Evolutionary conservation across 1,140 invertebrate genomes (phyloP), one percentile per base, ranked within the genome.

Genomic region (Epicauta chinensis): DNA sequence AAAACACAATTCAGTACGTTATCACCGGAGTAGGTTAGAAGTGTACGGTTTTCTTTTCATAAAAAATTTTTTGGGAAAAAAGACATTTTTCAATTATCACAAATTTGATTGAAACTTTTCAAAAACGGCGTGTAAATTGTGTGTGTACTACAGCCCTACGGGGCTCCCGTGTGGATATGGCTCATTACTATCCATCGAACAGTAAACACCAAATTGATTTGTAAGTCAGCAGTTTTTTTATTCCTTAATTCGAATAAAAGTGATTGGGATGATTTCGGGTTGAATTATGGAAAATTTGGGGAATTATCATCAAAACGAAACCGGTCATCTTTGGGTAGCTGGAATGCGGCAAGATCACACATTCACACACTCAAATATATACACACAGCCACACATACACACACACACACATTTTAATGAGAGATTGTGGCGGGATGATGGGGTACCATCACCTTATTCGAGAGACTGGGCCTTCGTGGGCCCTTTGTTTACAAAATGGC

Each of bases 91-190:
- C 4, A 23, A 23, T 23, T 23, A 5, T 3, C 4, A 3, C 2
- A 23, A 23, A 23, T 5, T 23, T 23, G 23, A 23, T 23, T 2
- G 23, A 23, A n/a, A 23, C 7, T 23, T 23, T 3, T 23, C 23
- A 47, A 47, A 47, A 34, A 47, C 45, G 45, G 45, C 45, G 45
- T 37, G 45, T 47, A 34, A 12, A 37, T 47, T 53, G 46, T 47
- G 52, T 43, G 45, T 43, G 46, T 54, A 39, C 35, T 17, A 17
- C 45, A 42, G 15, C 46, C 45, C 52, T 44, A 41, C 46, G 52
- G 52, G 52, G 46, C 32, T 49, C 52, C 52, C 41, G 29, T 29
- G 40, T 40, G 50, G 55, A 53, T 53, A 56, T 56, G 55, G 55
- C 45, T 23, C 40, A 48, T 29, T 53, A 56, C 23, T 56, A 47